Evolutionary conservation across 2,797 vertebrate species (phyloP).

Genomic region (Sebastes alutus): DNA sequence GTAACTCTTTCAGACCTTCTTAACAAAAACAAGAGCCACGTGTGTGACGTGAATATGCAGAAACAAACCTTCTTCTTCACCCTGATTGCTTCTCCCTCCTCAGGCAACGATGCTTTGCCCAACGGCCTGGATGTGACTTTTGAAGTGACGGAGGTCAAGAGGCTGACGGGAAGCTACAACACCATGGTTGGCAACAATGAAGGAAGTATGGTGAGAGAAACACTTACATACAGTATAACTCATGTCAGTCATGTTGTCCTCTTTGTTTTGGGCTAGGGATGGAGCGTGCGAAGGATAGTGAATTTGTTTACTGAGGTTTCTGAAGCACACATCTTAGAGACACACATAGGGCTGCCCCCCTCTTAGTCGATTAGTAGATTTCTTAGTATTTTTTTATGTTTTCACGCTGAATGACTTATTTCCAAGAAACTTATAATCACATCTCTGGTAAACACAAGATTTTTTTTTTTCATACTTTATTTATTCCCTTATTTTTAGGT

Average conservation of each 20-base stretch:
- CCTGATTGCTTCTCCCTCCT: not conserved
- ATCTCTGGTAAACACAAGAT: no score
- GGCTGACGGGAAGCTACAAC: constrained; percentile 95
- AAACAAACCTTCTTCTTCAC: not conserved
- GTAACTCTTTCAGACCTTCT: constrained; percentile 64
- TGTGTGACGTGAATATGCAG: not conserved
- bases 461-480: no score
- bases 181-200: constrained; percentile 99
- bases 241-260: not conserved
- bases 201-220: constrained; percentile 93
- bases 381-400: no score
- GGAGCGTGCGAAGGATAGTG: not conserved
- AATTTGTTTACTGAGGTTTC: not conserved
- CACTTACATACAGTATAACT: not conserved
- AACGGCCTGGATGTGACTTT: constrained; percentile 96
- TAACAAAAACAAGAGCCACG: no score
- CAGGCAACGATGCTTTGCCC: constrained; percentile 91
- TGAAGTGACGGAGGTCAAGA: constrained; percentile 91
- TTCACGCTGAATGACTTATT: no score
- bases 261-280: not conserved
- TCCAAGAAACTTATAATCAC: no score
- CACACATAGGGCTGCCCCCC: no score
- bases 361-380: no score
- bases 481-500: no score
- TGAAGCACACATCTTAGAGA: not conserved